A percentile compares a stretch with the other conserved stretches of the same genome.
These are phyloP conservation scores for Dascyllus trimaculatus DNA, from an alignment of 2,113 vertebrate genomes.

Conservation along the genomic window DNA sequence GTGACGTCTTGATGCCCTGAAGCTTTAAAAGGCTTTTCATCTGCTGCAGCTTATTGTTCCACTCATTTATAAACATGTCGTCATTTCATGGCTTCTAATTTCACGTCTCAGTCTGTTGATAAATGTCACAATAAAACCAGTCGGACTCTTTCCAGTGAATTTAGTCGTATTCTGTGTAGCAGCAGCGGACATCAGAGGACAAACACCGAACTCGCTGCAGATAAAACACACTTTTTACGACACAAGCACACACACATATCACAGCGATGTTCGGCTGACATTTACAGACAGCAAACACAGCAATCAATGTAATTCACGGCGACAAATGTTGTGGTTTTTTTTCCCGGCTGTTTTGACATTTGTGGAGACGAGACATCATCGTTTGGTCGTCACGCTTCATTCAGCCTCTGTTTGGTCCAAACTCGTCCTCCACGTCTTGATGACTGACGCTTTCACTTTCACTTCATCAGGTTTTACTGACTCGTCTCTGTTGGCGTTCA, in stretches of 20 bases:
- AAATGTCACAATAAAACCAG: too few species aligned
- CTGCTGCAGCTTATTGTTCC: too few species aligned
- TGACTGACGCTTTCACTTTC: too few species aligned
- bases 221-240: not conserved
- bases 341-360: conserved; percentile 37
- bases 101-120: too few species aligned
- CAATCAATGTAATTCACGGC: conserved; percentile 29
- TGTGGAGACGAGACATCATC: not conserved
- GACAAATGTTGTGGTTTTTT: conserved; percentile 4
- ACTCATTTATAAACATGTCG: too few species aligned
- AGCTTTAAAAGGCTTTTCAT: too few species aligned
- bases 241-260: not conserved
- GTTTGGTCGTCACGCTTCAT: not conserved
- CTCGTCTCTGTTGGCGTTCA: too few species aligned
- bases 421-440: too few species aligned
- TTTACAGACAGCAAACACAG: conserved; percentile 46
- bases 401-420: not conserved
- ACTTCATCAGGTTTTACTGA: too few species aligned
- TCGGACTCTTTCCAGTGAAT: not conserved
- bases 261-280: not conserved
- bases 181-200: not conserved
- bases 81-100: too few species aligned
- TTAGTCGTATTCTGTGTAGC: not conserved
- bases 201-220: not conserved
- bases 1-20: too few species aligned